Conservation (phyloP, 2,888 invertebrate genomes). For the Xestia rhomboidea region DNA sequence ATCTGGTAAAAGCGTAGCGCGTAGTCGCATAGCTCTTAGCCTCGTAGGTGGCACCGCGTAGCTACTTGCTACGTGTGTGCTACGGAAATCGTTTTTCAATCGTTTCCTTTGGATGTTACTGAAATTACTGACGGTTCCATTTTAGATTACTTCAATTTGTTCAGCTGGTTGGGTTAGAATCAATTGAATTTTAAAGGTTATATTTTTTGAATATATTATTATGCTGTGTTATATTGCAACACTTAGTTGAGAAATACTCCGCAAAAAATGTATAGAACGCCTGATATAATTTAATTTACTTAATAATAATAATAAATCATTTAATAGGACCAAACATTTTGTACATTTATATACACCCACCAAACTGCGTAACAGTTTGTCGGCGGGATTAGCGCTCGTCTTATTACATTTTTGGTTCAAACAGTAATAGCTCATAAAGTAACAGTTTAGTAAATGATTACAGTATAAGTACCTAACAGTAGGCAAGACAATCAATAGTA, state of each 20-base stretch:
- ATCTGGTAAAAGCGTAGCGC: constrained; percentile 46
- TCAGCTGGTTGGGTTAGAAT: not conserved
- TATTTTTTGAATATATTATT: too few species aligned
- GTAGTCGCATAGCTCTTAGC: constrained; percentile 9
- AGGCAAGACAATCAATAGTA: too few species aligned
- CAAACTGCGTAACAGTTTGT: too few species aligned
- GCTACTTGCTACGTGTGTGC: constrained; percentile 11
- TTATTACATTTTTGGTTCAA: too few species aligned
- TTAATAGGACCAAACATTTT: too few species aligned
- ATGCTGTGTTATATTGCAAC: not conserved
- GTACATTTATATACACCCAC: too few species aligned
- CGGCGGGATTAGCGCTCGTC: too few species aligned
- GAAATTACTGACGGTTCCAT: not conserved
- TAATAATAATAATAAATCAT: too few species aligned
- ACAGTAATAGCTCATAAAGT: too few species aligned
- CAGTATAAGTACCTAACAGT: too few species aligned
- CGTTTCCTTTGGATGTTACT: not conserved
- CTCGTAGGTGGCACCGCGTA: constrained; percentile 8
- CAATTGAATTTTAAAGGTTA: not conserved
- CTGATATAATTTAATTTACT: not conserved
- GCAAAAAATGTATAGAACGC: not conserved
- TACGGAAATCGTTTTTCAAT: constrained; percentile 11
- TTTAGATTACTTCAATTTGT: not conserved
- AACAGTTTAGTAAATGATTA: too few species aligned
- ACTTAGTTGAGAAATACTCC: not conserved